These are phyloP conservation scores for Argyresthia goedartella DNA, from an alignment of 2,888 invertebrate genomes.

Conservation along the genomic window DNA sequence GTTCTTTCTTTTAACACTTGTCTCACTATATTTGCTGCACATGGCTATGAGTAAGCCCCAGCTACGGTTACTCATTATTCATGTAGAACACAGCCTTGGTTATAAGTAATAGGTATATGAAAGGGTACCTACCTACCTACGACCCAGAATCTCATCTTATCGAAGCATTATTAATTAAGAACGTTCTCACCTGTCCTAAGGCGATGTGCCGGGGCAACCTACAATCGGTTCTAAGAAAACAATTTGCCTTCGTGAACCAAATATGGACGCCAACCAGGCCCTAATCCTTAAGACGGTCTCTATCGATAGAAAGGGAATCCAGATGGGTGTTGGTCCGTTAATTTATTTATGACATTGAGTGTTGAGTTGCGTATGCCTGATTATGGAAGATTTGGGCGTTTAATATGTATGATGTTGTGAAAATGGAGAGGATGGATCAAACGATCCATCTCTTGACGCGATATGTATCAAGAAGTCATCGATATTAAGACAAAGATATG, in stretches of 20 bases:
- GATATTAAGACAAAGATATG: neutral
- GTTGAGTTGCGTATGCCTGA: neutral
- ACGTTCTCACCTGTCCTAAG: slow-evolving; percentile 54
- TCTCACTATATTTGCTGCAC: too few species aligned
- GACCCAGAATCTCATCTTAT: neutral
- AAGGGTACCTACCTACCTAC: neutral
- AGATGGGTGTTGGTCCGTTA: neutral
- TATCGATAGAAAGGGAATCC: slow-evolving; percentile 30
- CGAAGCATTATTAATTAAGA: slow-evolving; percentile 60
- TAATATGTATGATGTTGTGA: neutral
- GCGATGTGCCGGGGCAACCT: slow-evolving; percentile 13
- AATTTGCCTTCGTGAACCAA: slow-evolving; percentile 47
- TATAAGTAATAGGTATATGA: too few species aligned
- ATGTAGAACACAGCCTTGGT: too few species aligned
- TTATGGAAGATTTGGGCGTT: neutral
- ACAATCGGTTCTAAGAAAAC: slow-evolving; percentile 10
- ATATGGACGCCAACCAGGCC: slow-evolving; percentile 36
- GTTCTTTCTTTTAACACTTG: too few species aligned
- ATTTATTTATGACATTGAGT: neutral
- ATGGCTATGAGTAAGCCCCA: too few species aligned
- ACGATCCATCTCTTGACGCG: neutral
- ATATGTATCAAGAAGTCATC: neutral
- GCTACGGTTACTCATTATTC: too few species aligned
- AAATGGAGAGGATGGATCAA: neutral
- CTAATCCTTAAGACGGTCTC: slow-evolving; percentile 29